phyloP scores from a whole-genome alignment of 2,797 vertebrate genomes.

The Falco novaeseelandiae region DNA sequence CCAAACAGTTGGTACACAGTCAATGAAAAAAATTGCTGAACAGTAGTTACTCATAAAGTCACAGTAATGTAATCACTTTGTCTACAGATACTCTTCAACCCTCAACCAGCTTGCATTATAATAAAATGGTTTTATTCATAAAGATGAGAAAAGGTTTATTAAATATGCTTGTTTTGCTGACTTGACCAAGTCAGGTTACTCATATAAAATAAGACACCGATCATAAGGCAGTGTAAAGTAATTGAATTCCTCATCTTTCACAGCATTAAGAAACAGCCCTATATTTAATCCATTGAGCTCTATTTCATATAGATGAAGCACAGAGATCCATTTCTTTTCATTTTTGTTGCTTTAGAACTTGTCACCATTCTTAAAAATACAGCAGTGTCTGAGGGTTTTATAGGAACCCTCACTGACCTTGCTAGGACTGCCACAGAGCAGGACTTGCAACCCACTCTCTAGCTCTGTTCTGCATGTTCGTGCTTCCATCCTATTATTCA shows the following conservation, averaged over 20 bases:
- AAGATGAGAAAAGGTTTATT: background rate
- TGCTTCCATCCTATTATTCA: background rate
- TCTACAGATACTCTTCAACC: background rate
- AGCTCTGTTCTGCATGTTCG: background rate
- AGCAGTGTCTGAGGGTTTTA: background rate
- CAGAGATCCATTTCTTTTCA: background rate
- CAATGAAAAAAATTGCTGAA: background rate
- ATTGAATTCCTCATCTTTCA: background rate
- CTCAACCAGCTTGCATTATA: background rate
- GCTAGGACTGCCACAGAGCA: accelerated
- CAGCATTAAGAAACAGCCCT: background rate
- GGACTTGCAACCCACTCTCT: background rate
- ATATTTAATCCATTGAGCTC: background rate
- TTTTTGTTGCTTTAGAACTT: background rate
- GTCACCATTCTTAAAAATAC: background rate
- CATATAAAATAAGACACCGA: background rate
- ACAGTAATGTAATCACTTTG: background rate
- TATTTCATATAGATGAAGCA: background rate
- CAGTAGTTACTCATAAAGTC: background rate
- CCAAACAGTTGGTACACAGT: background rate
- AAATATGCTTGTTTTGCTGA: background rate
- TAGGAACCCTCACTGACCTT: background rate
- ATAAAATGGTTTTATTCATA: background rate
- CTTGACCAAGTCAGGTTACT: background rate
- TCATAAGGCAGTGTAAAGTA: background rate